Conservation (phyloP, 2,113 vertebrate species). For the Sphyrna mokarran region DNA sequence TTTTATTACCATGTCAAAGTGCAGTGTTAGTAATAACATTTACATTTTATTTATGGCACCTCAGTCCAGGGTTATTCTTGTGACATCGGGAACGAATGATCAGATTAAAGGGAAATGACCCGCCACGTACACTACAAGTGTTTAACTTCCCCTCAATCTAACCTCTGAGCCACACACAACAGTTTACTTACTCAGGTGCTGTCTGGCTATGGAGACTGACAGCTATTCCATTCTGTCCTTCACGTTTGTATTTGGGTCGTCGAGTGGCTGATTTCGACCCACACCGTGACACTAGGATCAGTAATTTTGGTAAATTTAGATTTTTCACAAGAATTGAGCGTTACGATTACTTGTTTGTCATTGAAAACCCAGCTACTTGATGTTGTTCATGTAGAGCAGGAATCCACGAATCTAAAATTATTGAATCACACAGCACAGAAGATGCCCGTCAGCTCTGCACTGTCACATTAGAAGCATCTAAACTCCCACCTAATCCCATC, state of each 20-base stretch:
- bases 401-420: background rate
- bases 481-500: too few species aligned
- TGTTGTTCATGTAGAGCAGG: too few species aligned
- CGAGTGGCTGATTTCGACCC: background rate
- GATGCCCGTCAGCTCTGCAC: too few species aligned
- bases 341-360: background rate
- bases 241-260: too few species aligned
- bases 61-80: background rate
- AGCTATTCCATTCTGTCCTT: background rate
- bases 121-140: background rate
- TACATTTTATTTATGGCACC: background rate
- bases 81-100: background rate
- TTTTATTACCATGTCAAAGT: background rate
- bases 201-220: background rate
- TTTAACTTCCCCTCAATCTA: background rate
- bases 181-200: background rate
- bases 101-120: background rate
- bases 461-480: too few species aligned
- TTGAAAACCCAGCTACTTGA: background rate
- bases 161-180: background rate
- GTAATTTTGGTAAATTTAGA: background rate
- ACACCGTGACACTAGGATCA: background rate
- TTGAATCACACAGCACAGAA: too few species aligned
- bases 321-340: background rate
- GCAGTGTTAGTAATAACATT: slow-evolving; percentile 4